Evolutionary conservation across 2,797 vertebrate genomes (phyloP).

Genomic region (Botia almorhae): DNA sequence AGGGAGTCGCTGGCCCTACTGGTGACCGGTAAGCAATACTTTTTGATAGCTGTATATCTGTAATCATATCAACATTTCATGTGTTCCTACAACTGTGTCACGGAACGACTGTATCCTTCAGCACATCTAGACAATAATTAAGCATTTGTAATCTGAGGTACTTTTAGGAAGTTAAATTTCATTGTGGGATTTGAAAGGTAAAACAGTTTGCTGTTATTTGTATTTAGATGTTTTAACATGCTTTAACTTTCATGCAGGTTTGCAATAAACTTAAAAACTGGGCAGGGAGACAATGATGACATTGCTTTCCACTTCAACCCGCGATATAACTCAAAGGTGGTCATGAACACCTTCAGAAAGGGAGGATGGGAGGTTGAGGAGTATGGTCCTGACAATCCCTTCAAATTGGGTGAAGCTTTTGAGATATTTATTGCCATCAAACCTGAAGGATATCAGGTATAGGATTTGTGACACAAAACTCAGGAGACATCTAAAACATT

Average conservation of each 20-base stretch:
- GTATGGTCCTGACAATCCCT: slow-evolving; percentile 13
- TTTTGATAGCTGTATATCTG: not conserved
- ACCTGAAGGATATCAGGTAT: slow-evolving; percentile 27
- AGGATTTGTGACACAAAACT: not conserved
- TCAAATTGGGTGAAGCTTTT: slow-evolving; percentile 39
- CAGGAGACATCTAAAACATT: not conserved
- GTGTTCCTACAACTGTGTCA: not conserved
- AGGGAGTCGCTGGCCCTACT: slow-evolving; percentile 30
- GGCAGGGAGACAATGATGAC: not conserved
- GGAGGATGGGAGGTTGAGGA: slow-evolving; percentile 6
- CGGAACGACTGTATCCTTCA: not conserved
- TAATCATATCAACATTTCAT: not conserved
- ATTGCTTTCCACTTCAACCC: slow-evolving; percentile 47
- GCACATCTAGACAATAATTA: not conserved
- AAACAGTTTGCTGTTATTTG: not conserved
- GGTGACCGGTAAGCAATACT: slow-evolving; percentile 6
- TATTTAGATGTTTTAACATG: not conserved
- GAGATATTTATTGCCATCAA: slow-evolving; percentile 22
- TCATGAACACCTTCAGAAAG: slow-evolving; percentile 33
- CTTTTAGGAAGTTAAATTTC: not conserved
- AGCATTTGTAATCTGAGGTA: not conserved
- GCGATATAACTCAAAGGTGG: not conserved
- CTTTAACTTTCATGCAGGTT: slow-evolving; percentile 20
- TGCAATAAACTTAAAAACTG: slow-evolving; percentile 18
- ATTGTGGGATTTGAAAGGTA: too few relatives aligned